These are phyloP conservation scores for Drosophila hydei DNA, from an alignment of 1,140 invertebrate genomes.

Conservation along the genomic window DNA sequence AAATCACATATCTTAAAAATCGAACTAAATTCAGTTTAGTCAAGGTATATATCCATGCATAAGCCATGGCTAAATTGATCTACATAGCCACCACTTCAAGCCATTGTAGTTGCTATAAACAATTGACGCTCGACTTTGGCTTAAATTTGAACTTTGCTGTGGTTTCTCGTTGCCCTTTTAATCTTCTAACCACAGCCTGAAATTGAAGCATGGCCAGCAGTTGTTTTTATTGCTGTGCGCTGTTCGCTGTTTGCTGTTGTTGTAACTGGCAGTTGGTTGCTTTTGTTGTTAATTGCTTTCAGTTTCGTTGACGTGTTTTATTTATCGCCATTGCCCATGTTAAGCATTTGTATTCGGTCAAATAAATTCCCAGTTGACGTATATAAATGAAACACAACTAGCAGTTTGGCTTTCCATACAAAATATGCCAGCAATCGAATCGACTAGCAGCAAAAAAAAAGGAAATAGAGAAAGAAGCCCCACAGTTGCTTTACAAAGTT, in stretches of 20 bases:
- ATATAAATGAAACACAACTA: constrained; percentile 4
- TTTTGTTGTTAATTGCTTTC: constrained; percentile 24
- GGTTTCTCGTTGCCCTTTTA: constrained; percentile 5
- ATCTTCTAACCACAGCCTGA: constrained; percentile 15
- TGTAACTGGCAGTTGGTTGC: constrained; percentile 3
- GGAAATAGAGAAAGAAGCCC: neutral
- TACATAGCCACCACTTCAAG: neutral
- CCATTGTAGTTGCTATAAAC: neutral
- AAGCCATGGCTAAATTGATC: too few species aligned
- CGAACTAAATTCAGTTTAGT: too few species aligned
- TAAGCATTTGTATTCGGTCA: constrained; percentile 9
- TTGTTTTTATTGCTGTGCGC: constrained; percentile 4
- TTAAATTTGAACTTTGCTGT: constrained; percentile 10
- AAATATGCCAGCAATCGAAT: constrained; percentile 2
- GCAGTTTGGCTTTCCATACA: neutral
- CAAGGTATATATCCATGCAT: too few species aligned
- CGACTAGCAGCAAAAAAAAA: neutral
- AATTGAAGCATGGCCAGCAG: constrained; percentile 11
- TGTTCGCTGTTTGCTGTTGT: neutral
- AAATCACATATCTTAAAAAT: neutral
- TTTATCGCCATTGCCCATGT: constrained; percentile 16
- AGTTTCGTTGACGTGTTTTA: constrained; percentile 17
- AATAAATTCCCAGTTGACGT: constrained; percentile 14
- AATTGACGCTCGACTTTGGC: neutral
- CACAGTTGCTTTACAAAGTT: neutral